Evolutionary conservation across 2,113 vertebrate genomes (phyloP).

Genomic region (Percopsis transmontana): DNA sequence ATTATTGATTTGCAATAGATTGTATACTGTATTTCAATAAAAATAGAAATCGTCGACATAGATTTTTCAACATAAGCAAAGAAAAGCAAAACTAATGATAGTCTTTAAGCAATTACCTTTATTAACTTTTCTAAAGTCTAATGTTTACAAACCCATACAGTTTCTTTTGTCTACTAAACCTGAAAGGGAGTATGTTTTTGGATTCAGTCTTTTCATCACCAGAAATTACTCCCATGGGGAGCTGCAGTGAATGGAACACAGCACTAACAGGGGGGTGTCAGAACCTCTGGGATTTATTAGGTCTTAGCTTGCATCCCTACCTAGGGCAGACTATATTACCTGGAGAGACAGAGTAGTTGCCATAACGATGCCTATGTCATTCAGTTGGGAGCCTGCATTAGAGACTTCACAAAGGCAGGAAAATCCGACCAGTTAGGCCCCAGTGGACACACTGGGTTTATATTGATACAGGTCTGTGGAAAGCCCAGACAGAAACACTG

Average conservation of each 20-base stretch:
- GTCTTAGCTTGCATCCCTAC: slow-evolving; percentile 18
- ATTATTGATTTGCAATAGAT: too few species aligned
- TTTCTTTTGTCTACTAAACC: slow-evolving; percentile 15
- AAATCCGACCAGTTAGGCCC: slow-evolving; percentile 15
- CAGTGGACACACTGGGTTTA: slow-evolving; percentile 34
- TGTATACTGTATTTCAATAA: too few species aligned
- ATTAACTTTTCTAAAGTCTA: background rate
- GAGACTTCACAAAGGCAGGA: background rate
- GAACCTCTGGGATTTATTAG: slow-evolving; percentile 12
- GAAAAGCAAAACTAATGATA: background rate
- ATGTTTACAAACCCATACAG: too few species aligned
- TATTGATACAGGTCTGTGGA: slow-evolving; percentile 45
- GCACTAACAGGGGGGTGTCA: background rate
- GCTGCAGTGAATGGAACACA: slow-evolving; percentile 15
- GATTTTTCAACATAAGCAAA: background rate
- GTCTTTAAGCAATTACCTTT: background rate
- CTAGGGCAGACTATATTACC: background rate
- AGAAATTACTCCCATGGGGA: slow-evolving; percentile 15
- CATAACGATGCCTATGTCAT: slow-evolving; percentile 27
- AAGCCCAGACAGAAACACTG: slow-evolving; percentile 35
- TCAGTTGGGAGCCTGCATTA: slow-evolving; percentile 15
- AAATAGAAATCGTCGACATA: too few species aligned
- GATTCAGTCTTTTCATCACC: slow-evolving; percentile 10
- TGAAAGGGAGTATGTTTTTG: background rate
- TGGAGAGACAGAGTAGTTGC: slow-evolving; percentile 34